Percentiles rank a stretch among this genome's conserved stretches.
phyloP scores from a whole-genome alignment of 2,888 invertebrate species.

The Marronus borbonicus region DNA sequence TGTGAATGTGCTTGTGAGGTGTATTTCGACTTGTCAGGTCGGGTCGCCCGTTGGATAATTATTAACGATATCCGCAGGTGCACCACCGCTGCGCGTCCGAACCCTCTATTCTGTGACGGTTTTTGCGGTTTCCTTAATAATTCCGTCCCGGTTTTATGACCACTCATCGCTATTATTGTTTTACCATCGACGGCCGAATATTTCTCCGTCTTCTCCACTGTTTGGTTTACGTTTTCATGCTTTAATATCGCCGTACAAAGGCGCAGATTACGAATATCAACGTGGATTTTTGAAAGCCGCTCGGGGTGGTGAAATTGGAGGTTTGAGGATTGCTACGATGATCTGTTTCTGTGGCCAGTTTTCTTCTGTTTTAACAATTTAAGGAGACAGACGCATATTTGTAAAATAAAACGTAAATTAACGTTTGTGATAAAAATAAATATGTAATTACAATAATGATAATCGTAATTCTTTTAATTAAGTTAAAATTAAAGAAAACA shows the following conservation, averaged over 20 bases:
- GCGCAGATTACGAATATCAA: conserved; percentile 18
- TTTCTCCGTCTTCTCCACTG: neutral
- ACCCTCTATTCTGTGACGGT: conserved; percentile 42
- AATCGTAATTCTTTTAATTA: too few relatives aligned
- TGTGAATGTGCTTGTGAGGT: too few relatives aligned
- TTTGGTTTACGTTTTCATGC: conserved; percentile 23
- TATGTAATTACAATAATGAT: too few relatives aligned
- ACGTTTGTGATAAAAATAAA: too few relatives aligned
- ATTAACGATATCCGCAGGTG: conserved; percentile 62
- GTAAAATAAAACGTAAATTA: too few relatives aligned
- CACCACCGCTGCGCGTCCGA: conserved; percentile 48
- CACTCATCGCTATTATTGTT: conserved; percentile 44
- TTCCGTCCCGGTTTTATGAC: conserved; percentile 48
- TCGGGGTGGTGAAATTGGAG: neutral
- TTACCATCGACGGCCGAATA: conserved; percentile 28
- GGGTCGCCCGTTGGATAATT: conserved; percentile 55
- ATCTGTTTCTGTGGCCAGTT: too few relatives aligned
- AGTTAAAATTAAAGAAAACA: too few relatives aligned
- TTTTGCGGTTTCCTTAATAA: conserved; percentile 58
- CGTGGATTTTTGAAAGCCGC: neutral
- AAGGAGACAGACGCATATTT: too few relatives aligned
- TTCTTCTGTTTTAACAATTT: too few relatives aligned
- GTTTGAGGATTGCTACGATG: too few relatives aligned
- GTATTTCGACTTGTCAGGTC: conserved; percentile 13
- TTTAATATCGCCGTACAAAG: neutral